phyloP scores from a whole-genome alignment of 2,888 invertebrate genomes.

The Tenthredo livida region DNA sequence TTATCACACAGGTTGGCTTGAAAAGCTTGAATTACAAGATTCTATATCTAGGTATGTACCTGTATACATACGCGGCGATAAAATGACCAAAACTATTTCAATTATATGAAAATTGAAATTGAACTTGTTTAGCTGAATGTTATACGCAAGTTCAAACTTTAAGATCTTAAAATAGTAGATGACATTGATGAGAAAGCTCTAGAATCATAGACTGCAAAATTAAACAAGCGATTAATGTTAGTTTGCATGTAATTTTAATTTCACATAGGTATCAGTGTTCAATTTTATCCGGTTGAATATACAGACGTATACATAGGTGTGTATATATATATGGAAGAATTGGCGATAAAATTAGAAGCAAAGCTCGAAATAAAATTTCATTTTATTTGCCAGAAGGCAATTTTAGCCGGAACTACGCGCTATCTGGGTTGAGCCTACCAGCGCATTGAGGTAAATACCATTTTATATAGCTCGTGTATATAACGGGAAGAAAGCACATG shows the following conservation, averaged over 20 bases:
- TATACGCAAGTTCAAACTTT: too few species aligned
- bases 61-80: not conserved
- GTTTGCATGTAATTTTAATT: constrained; percentile 1
- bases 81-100: not conserved
- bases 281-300: constrained; percentile 61
- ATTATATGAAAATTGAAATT: not conserved
- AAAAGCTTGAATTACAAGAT: constrained; percentile 10
- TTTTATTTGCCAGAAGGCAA: constrained; percentile 69
- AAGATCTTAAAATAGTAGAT: too few species aligned
- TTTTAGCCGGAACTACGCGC: constrained; percentile 58
- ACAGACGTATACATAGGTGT: constrained; percentile 41
- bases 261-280: constrained; percentile 32
- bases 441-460: constrained; percentile 68
- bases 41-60: not conserved
- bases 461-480: constrained; percentile 60
- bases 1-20: not conserved
- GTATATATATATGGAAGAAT: constrained; percentile 55
- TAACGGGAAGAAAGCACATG: constrained; percentile 60
- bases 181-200: not conserved
- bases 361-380: constrained; percentile 74
- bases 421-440: constrained; percentile 55
- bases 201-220: not conserved
- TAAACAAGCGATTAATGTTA: not conserved
- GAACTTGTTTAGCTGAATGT: not conserved
- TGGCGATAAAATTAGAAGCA: constrained; percentile 70